These are phyloP conservation scores for Picus viridis DNA, from an alignment of 2,797 vertebrate genomes.

Conservation along the genomic window DNA sequence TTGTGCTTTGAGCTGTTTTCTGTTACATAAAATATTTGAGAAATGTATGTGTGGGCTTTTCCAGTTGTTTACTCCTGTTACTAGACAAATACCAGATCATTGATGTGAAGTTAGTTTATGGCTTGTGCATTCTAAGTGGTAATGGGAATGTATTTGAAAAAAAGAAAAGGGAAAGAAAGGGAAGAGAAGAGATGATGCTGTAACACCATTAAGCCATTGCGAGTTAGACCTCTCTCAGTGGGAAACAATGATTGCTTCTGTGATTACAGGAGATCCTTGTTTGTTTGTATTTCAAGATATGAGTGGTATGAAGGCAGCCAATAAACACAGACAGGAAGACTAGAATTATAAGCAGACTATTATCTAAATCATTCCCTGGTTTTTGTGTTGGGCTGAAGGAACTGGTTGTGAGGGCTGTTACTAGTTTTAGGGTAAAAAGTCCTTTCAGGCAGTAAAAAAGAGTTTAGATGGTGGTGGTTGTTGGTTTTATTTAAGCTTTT, in stretches of 20 bases:
- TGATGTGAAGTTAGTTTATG: slow-evolving; percentile 23
- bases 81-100: not conserved
- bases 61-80: slow-evolving; percentile 1
- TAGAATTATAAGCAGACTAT: not conserved
- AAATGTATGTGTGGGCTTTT: slow-evolving; percentile 56
- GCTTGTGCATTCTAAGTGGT: not conserved
- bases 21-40: slow-evolving; percentile 44
- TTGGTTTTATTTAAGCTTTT: not conserved
- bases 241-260: not conserved
- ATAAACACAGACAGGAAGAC: slow-evolving; percentile 36
- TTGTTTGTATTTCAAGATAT: slow-evolving; percentile 4
- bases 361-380: not conserved
- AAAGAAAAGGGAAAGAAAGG: not conserved
- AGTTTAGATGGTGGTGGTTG: not conserved
- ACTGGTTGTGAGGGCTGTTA: not conserved
- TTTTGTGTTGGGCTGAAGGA: not conserved
- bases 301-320: slow-evolving; percentile 17
- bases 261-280: not conserved
- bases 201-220: not conserved
- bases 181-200: not conserved
- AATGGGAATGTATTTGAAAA: not conserved
- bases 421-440: not conserved
- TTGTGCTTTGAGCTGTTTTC: not conserved
- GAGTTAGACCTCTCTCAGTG: not conserved
- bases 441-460: not conserved